Evolutionary conservation across 2,797 vertebrate genomes (phyloP), one percentile per base, ranked within the genome.

Genomic region (Halcyon chelicuti): DNA sequence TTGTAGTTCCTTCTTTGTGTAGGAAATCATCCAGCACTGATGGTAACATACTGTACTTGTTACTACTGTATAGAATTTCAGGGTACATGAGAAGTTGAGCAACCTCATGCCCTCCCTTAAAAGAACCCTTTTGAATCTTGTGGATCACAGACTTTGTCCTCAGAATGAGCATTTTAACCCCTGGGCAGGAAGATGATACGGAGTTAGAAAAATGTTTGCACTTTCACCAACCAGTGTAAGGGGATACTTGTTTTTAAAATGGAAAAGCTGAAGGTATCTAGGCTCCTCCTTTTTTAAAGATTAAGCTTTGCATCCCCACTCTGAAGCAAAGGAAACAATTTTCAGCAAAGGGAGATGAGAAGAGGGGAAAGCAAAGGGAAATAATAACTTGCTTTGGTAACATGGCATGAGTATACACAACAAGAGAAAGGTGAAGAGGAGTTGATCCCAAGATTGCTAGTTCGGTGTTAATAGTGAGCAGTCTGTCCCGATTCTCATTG

Each of bases 1-100:
- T 89, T 88, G 78, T 65, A 91, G 94, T 90, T 96, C 82, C 63
- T 70, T 25, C 81, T 88, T 96, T 94, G 87, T 90, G 78, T 88
- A 84, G 94, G 78, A 95, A 93, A 58, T 72, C 12, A 15, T 92
- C 81, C 94, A 88, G 75, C 1, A 1, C 65, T 80, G 78, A 21
- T 86, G 86, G 78, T 93, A 72, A 90, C 78, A 62, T 70, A 82
- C 90, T 77, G 94, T 91, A 87, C 80, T 65, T 92, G 92, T 91
- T 94, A 91, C 78, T 29, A 22, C 81, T 80, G 66, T 86, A 79
- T 57, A 39, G 62, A 54, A 61, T 84, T 91, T 91, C 68, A 75
- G 90, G 62, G 72, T 46, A 67, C 73, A 55, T n/a, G 67, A 82
- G 83, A 79, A 87, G 40, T 55, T 96, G 72, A 74, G 81, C 66